Conservation (phyloP, 2,888 invertebrate species). For the Cabera pusaria region DNA sequence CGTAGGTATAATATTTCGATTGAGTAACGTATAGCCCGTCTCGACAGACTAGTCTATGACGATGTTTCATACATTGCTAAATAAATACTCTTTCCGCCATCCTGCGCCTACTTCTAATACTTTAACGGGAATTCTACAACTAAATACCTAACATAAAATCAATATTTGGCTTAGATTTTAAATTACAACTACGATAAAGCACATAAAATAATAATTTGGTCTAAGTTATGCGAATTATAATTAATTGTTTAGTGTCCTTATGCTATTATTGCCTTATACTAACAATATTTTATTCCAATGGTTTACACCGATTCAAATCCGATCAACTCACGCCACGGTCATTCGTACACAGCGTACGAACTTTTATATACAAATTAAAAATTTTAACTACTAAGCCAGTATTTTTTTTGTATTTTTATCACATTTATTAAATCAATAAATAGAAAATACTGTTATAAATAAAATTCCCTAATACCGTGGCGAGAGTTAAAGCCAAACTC, state of each 20-base stretch:
- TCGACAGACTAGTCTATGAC: conserved; percentile 31
- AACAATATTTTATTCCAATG: conserved; percentile 68
- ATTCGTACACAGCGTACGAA: conserved; percentile 25
- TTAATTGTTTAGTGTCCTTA: conserved; percentile 78
- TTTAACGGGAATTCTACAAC: conserved; percentile 69
- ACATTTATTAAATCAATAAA: conserved; percentile 20
- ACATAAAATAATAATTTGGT: conserved; percentile 81
- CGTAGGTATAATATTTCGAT: conserved; percentile 58
- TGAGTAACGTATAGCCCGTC: conserved; percentile 45
- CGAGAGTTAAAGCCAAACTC: conserved; percentile 37
- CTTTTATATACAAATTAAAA: conserved; percentile 18
- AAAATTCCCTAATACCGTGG: conserved; percentile 31
- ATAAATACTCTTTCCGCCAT: conserved; percentile 74
- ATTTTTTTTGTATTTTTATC: conserved; percentile 24
- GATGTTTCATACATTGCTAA: conserved; percentile 49
- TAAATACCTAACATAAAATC: conserved; percentile 77
- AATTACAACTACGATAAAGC: conserved; percentile 79
- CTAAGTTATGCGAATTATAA: conserved; percentile 78
- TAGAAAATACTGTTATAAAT: conserved; percentile 29
- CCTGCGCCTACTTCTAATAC: conserved; percentile 70
- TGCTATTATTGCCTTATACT: conserved; percentile 78
- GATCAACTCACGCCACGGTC: conserved; percentile 46
- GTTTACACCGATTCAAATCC: conserved; percentile 42
- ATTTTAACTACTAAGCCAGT: conserved; percentile 20
- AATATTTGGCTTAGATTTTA: conserved; percentile 83